Base-by-base conservation (phyloP, 2,888 invertebrate genomes). In the Clanis bilineata region DNA sequence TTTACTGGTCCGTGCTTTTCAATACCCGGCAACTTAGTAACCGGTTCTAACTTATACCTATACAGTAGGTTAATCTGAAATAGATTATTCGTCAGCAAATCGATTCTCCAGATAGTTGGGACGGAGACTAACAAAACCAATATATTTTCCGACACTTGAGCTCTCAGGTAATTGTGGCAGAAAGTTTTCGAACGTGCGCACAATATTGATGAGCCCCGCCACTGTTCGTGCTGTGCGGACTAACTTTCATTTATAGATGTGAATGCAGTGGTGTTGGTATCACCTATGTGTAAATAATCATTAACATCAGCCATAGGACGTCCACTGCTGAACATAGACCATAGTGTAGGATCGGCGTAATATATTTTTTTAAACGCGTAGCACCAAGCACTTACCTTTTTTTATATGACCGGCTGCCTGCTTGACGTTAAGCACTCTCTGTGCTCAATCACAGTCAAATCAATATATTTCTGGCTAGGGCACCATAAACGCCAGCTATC, bases 161-260 rank as follows among this genome's bases (percentile, higher is more conserved):
- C 89, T 90, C 85, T 82, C 91, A 92, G 92, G 92, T 92, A 90
- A 92, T 91, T 92, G 92, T 90, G 90, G 91, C 85, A 87, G 88
- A 90, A 92, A 92, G 87, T 90, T 92, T 89, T 77, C 77, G 81
- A 80, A 86, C 90, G 90, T 87, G 89, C 73, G 71, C 82, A 81
- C 81, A 86, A 90, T 91, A 86, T 86, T 88, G 89, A 91, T 90
- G 86, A 86, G 82, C 62, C 66, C 70, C 72, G 69, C 71, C 70
- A 71, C 69, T 66, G 72, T 71, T 74, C 68, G 66, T 73, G 73
- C 68, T 65, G 63, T 64, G 72, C 66, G 70, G 67, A 69, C 62
- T 68, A 66, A 68, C 64, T 64, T 64, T 64, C 65, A 64, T 58
- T 45, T 51, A 39, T 41, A 32, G 28, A 58, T 12, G 51, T 36